Evolutionary conservation across 2,888 invertebrate genomes (phyloP), one percentile per base, ranked within the genome.

Genomic region (Diarsia dahlii): DNA sequence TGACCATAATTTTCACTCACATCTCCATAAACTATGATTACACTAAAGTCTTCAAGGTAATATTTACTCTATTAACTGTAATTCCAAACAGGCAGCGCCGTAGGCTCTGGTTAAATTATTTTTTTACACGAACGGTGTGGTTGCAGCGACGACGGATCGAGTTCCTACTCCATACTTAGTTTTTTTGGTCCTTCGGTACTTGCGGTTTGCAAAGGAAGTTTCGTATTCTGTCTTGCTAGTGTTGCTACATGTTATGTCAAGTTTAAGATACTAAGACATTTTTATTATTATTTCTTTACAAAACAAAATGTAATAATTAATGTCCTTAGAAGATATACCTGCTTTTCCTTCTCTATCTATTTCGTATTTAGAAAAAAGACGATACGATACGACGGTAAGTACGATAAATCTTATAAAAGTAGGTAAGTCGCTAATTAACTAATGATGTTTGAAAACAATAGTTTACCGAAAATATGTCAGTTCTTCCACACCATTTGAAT

Each of bases 161-260:
- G 93, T 95, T 95, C 91, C 93, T 91, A 89, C 89, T 90, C 73
- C 80, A 71, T 89, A 84, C 81, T 88, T 88, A 87, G 90, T 91
- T 89, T 89, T 93, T 91, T 91, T 89, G 86, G 90, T 90, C 84
- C 81, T 78, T 84, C 84, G 84, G 80, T 84, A 87, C 89, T 93
- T 95, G 96, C 90, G 95, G 96, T 96, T 88, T 80, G 76, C 92
- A 82, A 88, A 94, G 95, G 95, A 95, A 95, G 95, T 93, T 92
- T 92, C 91, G 89, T 92, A 88, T 92, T 87, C 89, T 77, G 79
- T 80, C 86, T 71, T 79, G 70, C 62, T 85, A 78, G 84, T 86
- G 87, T 87, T 90, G 75, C 82, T 76, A 75, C 74, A 39, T 58
- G 54, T 34, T 9, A 64, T n/a, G 39, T 13, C 73, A 46, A 74